Percentiles rank a stretch among this genome's conserved stretches.
These are phyloP conservation scores for Corella eumyota DNA, from an alignment of 23 tunicate genomes.

Conservation along the genomic window DNA sequence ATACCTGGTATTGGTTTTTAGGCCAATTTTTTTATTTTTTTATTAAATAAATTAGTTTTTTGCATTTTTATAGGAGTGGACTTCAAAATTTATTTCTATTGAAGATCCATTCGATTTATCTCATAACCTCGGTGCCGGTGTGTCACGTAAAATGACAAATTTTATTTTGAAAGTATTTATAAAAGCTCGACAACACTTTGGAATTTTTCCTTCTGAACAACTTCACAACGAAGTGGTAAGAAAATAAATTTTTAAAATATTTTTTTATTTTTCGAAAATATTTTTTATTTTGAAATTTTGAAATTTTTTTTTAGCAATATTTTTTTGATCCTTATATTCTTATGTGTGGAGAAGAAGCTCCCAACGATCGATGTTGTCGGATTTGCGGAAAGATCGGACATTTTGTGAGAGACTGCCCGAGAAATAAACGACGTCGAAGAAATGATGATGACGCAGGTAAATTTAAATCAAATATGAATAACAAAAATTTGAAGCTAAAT, in stretches of 20 bases:
- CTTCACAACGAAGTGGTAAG: background rate
- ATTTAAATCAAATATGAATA: too few relatives aligned
- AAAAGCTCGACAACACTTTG: conserved; percentile 57
- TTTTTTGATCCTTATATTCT: conserved; percentile 48
- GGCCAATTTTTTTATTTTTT: too few relatives aligned
- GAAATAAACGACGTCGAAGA: conserved; percentile 19
- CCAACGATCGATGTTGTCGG: conserved; percentile 86
- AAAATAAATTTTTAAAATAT: too few relatives aligned
- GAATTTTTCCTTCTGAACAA: conserved; percentile 13
- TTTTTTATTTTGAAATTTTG: background rate
- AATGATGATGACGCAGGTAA: conserved; percentile 15
- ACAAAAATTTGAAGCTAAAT: too few relatives aligned
- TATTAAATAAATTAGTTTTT: too few relatives aligned
- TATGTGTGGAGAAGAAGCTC: conserved; percentile 80
- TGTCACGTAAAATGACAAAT: conserved; percentile 80
- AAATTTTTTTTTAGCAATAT: conserved; percentile 7
- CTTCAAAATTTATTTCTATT: conserved; percentile 79
- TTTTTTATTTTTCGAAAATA: too few relatives aligned
- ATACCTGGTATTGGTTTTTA: too few relatives aligned
- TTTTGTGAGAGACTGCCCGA: conserved; percentile 82
- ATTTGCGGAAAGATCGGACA: conserved; percentile 97
- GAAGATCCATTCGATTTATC: conserved; percentile 92
- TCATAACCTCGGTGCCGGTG: conserved; percentile 89
- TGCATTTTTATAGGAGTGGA: conserved; percentile 98
- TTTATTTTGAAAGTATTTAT: conserved; percentile 49